Evolutionary conservation across 2,888 invertebrate genomes (phyloP).

Genomic region (Zhuqinia jingwanae): DNA sequence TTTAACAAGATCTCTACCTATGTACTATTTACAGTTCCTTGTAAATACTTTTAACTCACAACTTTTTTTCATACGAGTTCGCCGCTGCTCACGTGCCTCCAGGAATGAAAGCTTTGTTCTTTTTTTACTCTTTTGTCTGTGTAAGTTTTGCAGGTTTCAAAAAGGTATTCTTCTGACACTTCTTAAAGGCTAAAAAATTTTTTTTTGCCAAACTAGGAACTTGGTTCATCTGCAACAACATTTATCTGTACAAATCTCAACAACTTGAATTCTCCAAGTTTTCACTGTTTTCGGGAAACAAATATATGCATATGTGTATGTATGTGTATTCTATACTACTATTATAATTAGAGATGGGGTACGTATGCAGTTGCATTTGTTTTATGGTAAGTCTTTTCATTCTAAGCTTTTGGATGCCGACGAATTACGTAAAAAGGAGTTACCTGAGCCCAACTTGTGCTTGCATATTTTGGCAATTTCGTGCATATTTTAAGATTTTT

Average conservation of each 20-base stretch:
- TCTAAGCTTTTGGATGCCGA: too few relatives aligned
- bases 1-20: too few relatives aligned
- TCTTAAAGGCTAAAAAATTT: slow-evolving; percentile 32
- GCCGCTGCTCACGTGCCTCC: not conserved
- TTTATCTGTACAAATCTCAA: slow-evolving; percentile 46
- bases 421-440: too few relatives aligned
- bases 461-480: too few relatives aligned
- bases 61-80: not conserved
- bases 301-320: not conserved
- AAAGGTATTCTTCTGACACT: slow-evolving; percentile 23
- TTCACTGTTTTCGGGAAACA: not conserved
- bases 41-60: not conserved
- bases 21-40: too few relatives aligned
- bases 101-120: slow-evolving; percentile 30
- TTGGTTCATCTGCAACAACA: slow-evolving; percentile 32
- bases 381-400: too few relatives aligned
- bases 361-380: too few relatives aligned
- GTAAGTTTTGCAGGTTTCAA: slow-evolving; percentile 39
- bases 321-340: not conserved
- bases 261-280: slow-evolving; percentile 40
- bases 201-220: not conserved
- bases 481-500: too few relatives aligned
- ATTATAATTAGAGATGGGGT: too few relatives aligned
- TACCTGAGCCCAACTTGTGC: too few relatives aligned
- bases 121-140: not conserved